These are phyloP conservation scores for Stigmatopora nigra DNA, from an alignment of 2,113 vertebrate genomes.

Conservation along the genomic window DNA sequence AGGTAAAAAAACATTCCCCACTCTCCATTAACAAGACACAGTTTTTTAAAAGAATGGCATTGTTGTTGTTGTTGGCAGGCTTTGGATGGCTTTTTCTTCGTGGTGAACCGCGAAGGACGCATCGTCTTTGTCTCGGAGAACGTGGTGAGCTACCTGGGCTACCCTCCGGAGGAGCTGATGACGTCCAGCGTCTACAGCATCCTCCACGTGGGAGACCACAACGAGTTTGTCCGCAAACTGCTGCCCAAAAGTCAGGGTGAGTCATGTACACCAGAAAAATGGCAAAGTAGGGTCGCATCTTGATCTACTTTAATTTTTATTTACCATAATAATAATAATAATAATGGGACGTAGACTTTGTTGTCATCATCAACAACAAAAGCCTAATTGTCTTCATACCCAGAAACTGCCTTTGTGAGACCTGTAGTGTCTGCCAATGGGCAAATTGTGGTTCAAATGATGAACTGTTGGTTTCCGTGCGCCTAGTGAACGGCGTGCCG, in stretches of 20 bases:
- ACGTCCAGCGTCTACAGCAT: slow-evolving; percentile 95
- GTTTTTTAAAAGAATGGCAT: background rate
- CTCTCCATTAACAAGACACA: too few species aligned
- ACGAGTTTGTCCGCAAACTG: slow-evolving; percentile 88
- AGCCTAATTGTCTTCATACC: too few species aligned
- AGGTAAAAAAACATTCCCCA: slow-evolving; percentile 35
- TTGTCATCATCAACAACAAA: too few species aligned
- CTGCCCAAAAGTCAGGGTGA: slow-evolving; percentile 89
- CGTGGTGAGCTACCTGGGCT: slow-evolving; percentile 86
- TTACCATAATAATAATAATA: too few species aligned
- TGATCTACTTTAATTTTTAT: too few species aligned
- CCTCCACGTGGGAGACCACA: slow-evolving; percentile 91
- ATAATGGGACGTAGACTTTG: too few species aligned
- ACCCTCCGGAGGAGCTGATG: slow-evolving; percentile 92
- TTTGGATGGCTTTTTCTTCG: slow-evolving; percentile 91
- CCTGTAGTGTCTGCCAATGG: too few species aligned
- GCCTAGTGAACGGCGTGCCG: slow-evolving; percentile 75
- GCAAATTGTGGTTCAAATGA: too few species aligned
- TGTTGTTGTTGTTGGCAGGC: slow-evolving; percentile 64
- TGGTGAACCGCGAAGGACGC: slow-evolving; percentile 90
- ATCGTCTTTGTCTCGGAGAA: slow-evolving; percentile 93
- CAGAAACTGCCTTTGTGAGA: too few species aligned
- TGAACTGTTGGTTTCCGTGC: background rate
- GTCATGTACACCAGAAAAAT: slow-evolving; percentile 2
- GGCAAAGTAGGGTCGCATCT: too few species aligned